Conservation (phyloP, 2,113 vertebrate species). For the Cephalopterus ornatus region DNA sequence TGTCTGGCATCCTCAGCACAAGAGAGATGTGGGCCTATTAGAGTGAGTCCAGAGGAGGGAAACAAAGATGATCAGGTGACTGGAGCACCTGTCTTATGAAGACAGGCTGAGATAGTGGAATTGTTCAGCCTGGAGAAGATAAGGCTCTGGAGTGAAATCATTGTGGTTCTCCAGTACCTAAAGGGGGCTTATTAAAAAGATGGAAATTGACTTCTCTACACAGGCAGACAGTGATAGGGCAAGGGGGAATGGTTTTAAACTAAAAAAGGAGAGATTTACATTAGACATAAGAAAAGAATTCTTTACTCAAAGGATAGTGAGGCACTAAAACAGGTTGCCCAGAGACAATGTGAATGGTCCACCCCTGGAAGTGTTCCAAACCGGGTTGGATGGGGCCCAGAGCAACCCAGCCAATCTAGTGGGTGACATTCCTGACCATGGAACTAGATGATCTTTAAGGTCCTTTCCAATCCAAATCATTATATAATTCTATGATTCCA, state of each 20-base stretch:
- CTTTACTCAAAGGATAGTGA: not conserved
- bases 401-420: not conserved
- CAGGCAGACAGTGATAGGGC: not conserved
- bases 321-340: not conserved
- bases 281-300: not conserved
- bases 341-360: not conserved
- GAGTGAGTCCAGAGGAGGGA: accelerated
- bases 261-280: not conserved
- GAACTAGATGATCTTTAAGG: not conserved
- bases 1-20: not conserved
- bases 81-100: not conserved
- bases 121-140: not conserved
- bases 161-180: not conserved
- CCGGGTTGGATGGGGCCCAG: not conserved
- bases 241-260: accelerated
- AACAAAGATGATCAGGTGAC: not conserved
- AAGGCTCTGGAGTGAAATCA: not conserved
- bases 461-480: not conserved
- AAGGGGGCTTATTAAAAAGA: not conserved
- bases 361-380: not conserved
- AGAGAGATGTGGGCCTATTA: not conserved
- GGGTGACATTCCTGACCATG: not conserved
- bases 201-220: not conserved
- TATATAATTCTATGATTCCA: not conserved
- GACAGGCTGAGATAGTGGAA: no score